A percentile compares a stretch with the other conserved stretches of the same genome.
Evolutionary conservation across 2,113 vertebrate genomes (phyloP).

Genomic region (Sphaerodactylus townsendi): DNA sequence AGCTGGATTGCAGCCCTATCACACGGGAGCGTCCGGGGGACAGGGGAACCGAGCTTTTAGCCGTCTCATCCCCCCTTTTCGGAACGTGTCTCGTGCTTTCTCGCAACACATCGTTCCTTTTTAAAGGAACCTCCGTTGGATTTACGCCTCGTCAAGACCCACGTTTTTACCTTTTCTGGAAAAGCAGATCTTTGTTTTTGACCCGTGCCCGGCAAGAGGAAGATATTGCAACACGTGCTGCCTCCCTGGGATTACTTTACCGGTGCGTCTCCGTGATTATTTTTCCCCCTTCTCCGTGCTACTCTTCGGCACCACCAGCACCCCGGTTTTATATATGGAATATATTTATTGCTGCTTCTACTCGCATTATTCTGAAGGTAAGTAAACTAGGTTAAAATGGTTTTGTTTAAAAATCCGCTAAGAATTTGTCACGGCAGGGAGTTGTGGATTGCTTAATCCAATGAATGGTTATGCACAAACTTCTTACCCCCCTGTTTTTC

Average conservation of each 20-base stretch:
- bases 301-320: neutral
- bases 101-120: neutral
- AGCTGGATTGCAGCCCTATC: neutral
- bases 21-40: neutral
- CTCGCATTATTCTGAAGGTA: neutral
- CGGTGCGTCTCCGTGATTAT: neutral
- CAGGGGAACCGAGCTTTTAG: no score
- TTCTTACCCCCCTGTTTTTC: no score
- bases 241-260: neutral
- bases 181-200: neutral
- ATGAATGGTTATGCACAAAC: neutral
- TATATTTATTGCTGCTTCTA: neutral
- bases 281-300: neutral
- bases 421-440: neutral
- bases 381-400: neutral
- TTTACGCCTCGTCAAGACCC: neutral
- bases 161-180: neutral
- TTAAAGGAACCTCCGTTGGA: neutral
- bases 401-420: no score
- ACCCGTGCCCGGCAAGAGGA: neutral
- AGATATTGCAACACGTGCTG: neutral
- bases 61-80: no score
- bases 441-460: neutral
- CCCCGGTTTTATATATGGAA: neutral
- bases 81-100: neutral